Conservation (phyloP, 2,888 invertebrate genomes). For the Rhorus exstirpatorius region DNA sequence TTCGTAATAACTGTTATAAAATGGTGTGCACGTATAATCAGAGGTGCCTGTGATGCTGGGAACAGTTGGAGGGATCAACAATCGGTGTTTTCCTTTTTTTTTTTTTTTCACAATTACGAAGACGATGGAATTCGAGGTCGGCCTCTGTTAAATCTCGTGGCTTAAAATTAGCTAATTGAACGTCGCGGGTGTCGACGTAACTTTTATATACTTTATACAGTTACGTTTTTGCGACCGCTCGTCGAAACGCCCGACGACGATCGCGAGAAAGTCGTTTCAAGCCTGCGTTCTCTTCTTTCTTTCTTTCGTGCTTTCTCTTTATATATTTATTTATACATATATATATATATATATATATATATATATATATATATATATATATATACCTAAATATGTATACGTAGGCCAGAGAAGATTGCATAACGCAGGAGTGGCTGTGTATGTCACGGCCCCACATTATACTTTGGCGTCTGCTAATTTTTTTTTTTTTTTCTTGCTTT, state of each 20-base stretch:
- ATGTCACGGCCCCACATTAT: constrained; percentile 73
- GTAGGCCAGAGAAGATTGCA: constrained; percentile 75
- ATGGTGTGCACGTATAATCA: neutral
- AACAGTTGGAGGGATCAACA: neutral
- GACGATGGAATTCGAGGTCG: constrained; percentile 64
- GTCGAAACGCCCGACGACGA: constrained; percentile 76
- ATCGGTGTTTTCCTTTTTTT: neutral
- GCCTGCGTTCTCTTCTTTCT: constrained; percentile 75
- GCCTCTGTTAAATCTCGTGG: constrained; percentile 63
- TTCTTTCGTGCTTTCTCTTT: constrained; percentile 84
- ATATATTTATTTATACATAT: constrained; percentile 41
- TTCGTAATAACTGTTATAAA: neutral
- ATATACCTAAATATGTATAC: neutral
- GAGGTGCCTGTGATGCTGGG: neutral
- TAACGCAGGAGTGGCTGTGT: constrained; percentile 80
- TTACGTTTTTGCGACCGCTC: constrained; percentile 74
- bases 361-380: constrained; percentile 1
- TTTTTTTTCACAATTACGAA: neutral
- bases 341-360: constrained; percentile 3
- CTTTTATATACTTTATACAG: constrained; percentile 47
- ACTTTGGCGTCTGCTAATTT: constrained; percentile 25
- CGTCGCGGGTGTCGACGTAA: constrained; percentile 71
- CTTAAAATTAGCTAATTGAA: constrained; percentile 64
- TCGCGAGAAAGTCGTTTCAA: constrained; percentile 78
- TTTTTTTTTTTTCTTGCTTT: constrained; percentile 25